Conservation (phyloP, 2,888 invertebrate genomes). For the Ectemnius continuus region DNA sequence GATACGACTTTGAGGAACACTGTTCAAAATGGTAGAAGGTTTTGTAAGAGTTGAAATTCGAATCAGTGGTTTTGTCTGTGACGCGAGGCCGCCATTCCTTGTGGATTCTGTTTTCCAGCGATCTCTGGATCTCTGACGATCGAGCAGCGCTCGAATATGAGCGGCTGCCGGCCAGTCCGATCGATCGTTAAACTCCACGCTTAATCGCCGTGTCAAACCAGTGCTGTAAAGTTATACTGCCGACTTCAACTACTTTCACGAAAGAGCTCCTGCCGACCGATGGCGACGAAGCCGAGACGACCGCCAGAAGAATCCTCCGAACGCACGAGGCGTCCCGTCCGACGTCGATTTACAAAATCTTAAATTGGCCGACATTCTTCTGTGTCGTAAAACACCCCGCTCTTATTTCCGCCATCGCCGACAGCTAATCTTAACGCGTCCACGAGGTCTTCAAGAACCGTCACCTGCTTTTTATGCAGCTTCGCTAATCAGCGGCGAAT, state of each 20-base stretch:
- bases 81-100: too few relatives aligned
- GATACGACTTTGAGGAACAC: too few relatives aligned
- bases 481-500: not conserved
- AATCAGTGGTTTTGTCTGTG: too few relatives aligned
- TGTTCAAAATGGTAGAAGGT: too few relatives aligned
- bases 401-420: constrained; percentile 18
- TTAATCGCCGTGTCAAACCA: constrained; percentile 76
- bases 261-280: constrained; percentile 35
- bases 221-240: constrained; percentile 74
- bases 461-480: too few relatives aligned
- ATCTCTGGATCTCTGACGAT: constrained; percentile 37
- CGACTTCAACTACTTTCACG: constrained; percentile 63
- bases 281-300: constrained; percentile 22
- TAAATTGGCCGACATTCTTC: constrained; percentile 42
- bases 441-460: not conserved
- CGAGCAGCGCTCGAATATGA: constrained; percentile 36
- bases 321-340: constrained; percentile 20
- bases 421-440: constrained; percentile 2
- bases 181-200: constrained; percentile 75
- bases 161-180: constrained; percentile 49
- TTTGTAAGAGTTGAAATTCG: too few relatives aligned
- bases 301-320: not conserved
- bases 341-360: constrained; percentile 46
- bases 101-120: constrained; percentile 16
- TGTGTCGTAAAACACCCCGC: constrained; percentile 18